A percentile compares a stretch with the other conserved stretches of the same genome.
Evolutionary conservation across 2,113 vertebrate species (phyloP).

Genomic region (Etheostoma cragini): DNA sequence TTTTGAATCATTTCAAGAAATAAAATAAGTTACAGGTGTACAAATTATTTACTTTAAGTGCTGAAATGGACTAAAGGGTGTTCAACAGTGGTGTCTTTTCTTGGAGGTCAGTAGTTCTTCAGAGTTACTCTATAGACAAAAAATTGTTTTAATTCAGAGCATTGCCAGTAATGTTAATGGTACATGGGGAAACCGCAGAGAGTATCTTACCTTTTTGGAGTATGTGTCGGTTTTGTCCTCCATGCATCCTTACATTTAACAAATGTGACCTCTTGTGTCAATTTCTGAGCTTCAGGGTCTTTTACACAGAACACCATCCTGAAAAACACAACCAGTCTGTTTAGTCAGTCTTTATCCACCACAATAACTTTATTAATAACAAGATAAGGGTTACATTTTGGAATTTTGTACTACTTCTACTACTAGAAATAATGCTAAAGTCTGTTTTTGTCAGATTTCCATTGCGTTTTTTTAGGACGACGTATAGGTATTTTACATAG

Average conservation of each 20-base stretch:
- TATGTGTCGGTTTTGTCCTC: conserved; percentile 56
- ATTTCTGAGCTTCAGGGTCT: conserved; percentile 51
- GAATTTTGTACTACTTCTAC: background rate
- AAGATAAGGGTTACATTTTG: background rate
- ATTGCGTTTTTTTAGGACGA: background rate
- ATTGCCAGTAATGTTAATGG: background rate
- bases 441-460: background rate
- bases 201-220: conserved; percentile 64
- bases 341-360: background rate
- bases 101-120: conserved; percentile 56
- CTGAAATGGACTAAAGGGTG: conserved; percentile 33
- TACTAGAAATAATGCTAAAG: background rate
- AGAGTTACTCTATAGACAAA: conserved; percentile 64
- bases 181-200: background rate
- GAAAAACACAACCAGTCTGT: background rate
- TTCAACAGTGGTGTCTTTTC: conserved; percentile 9
- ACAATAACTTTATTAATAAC: background rate
- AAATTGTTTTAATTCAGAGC: conserved; percentile 9
- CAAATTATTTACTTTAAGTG: conserved; percentile 68
- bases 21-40: conserved; percentile 59
- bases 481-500: background rate
- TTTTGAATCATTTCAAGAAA: conserved; percentile 44
- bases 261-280: conserved; percentile 76
- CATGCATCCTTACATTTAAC: conserved; percentile 80
- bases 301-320: conserved; percentile 82